Conservation (phyloP, 92 coral and sea anemone genomes). For the Actinostola sp. region DNA sequence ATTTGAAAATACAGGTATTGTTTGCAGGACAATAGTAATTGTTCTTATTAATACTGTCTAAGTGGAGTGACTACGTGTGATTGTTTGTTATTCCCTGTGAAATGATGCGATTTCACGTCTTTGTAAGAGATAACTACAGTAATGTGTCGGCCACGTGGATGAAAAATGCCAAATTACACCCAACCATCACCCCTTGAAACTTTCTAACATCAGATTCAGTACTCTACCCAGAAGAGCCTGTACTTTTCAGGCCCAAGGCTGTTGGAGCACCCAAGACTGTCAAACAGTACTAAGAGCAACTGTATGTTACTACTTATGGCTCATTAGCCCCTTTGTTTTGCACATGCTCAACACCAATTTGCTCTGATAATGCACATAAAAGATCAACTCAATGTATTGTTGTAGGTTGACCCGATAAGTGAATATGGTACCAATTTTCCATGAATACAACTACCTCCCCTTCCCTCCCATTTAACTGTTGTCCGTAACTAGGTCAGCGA, state of each 20-base stretch:
- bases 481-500: neutral
- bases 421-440: slow-evolving; percentile 16
- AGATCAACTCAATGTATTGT: slow-evolving; percentile 25
- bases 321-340: slow-evolving; percentile 24
- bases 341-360: slow-evolving; percentile 21
- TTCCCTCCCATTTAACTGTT: slow-evolving; percentile 28
- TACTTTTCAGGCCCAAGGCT: neutral
- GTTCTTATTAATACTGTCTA: slow-evolving; percentile 30
- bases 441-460: slow-evolving; percentile 24
- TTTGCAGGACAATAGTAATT: slow-evolving; percentile 31
- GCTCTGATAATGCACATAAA: slow-evolving; percentile 4
- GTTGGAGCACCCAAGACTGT: too few species aligned
- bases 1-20: slow-evolving; percentile 34
- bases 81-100: slow-evolving; percentile 27
- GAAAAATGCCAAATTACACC: neutral
- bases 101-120: slow-evolving; percentile 1
- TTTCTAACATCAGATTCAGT: too few species aligned
- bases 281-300: neutral
- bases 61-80: slow-evolving; percentile 18
- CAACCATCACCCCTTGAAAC: too few species aligned
- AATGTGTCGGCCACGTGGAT: slow-evolving; percentile 37
- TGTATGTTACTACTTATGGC: slow-evolving; percentile 6
- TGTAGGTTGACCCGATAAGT: slow-evolving; percentile 13
- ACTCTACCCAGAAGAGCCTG: neutral
- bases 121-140: slow-evolving; percentile 22